These are phyloP conservation scores for Psittacara wagleri DNA, from an alignment of 2,113 vertebrate genomes.

Conservation along the genomic window DNA sequence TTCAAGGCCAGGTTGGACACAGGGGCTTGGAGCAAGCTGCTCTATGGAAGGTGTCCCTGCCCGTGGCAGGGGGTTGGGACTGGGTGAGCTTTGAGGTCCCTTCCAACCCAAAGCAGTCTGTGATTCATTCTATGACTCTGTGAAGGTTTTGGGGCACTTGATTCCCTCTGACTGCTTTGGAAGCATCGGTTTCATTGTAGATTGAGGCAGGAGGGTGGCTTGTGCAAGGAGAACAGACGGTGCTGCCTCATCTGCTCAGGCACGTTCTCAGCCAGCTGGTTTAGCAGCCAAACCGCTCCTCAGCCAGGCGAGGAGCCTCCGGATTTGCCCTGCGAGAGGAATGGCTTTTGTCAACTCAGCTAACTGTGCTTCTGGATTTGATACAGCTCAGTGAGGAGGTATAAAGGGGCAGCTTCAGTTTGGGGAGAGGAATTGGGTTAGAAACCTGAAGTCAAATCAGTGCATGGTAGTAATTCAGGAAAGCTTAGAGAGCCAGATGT, in stretches of 20 bases:
- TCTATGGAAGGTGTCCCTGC: background rate
- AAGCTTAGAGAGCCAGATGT: background rate
- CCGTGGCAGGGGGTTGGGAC: background rate
- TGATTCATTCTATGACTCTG: background rate
- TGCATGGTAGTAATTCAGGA: background rate
- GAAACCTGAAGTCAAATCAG: background rate
- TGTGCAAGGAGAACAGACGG: background rate
- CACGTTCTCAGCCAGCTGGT: background rate
- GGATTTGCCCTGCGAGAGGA: background rate
- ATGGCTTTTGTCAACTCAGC: background rate
- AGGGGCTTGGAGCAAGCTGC: background rate
- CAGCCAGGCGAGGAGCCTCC: fast-evolving
- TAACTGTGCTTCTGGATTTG: background rate
- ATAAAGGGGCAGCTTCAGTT: background rate
- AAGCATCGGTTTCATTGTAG: background rate
- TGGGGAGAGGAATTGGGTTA: background rate
- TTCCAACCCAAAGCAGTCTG: background rate
- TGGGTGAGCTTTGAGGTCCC: background rate
- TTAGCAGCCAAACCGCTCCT: fast-evolving
- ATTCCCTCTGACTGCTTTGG: conserved; percentile 10
- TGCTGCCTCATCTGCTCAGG: background rate
- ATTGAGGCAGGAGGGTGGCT: background rate
- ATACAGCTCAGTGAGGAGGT: background rate
- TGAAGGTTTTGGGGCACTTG: background rate
- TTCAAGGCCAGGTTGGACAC: no score